A percentile compares a stretch with the other conserved stretches of the same genome.
Evolutionary conservation across 2,888 invertebrate species (phyloP).

Genomic region (Chymomyza fuscimana): DNA sequence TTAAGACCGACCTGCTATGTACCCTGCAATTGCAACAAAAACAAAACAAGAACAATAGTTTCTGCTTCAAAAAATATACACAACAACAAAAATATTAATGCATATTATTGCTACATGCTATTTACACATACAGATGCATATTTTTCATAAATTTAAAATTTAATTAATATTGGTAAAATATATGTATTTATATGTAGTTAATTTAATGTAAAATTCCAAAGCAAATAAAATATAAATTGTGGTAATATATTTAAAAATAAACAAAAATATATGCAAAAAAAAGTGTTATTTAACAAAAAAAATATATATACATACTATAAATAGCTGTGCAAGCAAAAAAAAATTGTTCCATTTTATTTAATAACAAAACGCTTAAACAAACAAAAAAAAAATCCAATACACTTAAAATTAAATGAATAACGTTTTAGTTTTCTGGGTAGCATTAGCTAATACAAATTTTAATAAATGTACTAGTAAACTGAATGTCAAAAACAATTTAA

Average conservation of each 20-base stretch:
- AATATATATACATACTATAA: slow-evolving; percentile 48
- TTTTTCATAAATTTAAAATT: slow-evolving; percentile 52
- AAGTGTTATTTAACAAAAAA: slow-evolving; percentile 18
- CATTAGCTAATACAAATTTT: slow-evolving; percentile 66
- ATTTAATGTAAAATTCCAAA: slow-evolving; percentile 39
- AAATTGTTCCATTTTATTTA: slow-evolving; percentile 65
- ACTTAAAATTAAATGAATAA: slow-evolving; percentile 31
- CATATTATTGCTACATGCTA: slow-evolving; percentile 55
- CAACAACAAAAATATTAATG: slow-evolving; percentile 27
- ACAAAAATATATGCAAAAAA: slow-evolving; percentile 28
- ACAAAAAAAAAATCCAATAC: slow-evolving; percentile 29
- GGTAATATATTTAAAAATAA: neutral
- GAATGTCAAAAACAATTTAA: slow-evolving; percentile 63
- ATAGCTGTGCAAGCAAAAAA: slow-evolving; percentile 59
- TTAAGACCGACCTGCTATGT: slow-evolving; percentile 16
- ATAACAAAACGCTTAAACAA: slow-evolving; percentile 56
- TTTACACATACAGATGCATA: slow-evolving; percentile 53
- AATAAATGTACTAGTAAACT: slow-evolving; percentile 55
- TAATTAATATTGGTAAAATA: slow-evolving; percentile 20
- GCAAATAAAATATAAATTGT: slow-evolving; percentile 1
- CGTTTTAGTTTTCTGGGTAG: slow-evolving; percentile 53
- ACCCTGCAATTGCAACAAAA: slow-evolving; percentile 14
- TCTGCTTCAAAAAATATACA: slow-evolving; percentile 37
- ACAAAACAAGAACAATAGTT: slow-evolving; percentile 27
- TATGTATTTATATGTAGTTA: slow-evolving; percentile 41